Evolutionary conservation across 2,888 invertebrate genomes (phyloP), one percentile per base, ranked within the genome.

Genomic region (Cerceris ruficornis): DNA sequence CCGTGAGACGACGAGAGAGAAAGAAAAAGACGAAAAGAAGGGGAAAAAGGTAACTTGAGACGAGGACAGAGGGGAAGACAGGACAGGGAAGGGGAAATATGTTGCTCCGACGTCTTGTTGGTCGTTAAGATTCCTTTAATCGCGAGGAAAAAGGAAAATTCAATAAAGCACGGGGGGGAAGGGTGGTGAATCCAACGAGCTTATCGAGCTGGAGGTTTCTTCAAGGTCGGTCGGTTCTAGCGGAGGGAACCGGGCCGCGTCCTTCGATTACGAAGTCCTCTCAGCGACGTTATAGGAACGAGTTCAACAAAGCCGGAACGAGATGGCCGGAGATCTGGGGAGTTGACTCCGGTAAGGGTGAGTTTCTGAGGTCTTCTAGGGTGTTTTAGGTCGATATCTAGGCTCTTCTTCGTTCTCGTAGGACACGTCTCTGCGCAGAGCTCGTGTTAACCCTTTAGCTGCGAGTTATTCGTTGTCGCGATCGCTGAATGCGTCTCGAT

Each of bases 281-380:
- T 60, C 78, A 69, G 28, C 73, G 69, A 41, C 77, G 6, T 75
- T 75, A 67, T 69, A 76, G 77, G 75, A 79, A 69, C 60, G 70
- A 64, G 9, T 72, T 58, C 59, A 73, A 79, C 61, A 84, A 87
- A 75, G 86, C 85, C 70, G 85, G 86, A 70, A 88, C 88, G 71
- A 90, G 87, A 80, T 91, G 91, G 90, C 88, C 90, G 69, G 87
- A 89, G 75, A 86, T 90, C 71, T 87, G 90, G 85, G 86, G 88
- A 73, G 84, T 91, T 82, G 80, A 88, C 85, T 89, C 91, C 77
- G 87, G 88, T 77, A 90, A 91, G 90, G 92, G 92, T 92, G 92
- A 92, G 92, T 85, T 68, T 15, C 58, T 60, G 55, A 65, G 42
- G 65, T 54, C 64, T 5, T 49, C 17, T 28, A 69, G 17, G 67